These are phyloP conservation scores for Thereva unica DNA, from an alignment of 2,888 invertebrate genomes.

Conservation along the genomic window DNA sequence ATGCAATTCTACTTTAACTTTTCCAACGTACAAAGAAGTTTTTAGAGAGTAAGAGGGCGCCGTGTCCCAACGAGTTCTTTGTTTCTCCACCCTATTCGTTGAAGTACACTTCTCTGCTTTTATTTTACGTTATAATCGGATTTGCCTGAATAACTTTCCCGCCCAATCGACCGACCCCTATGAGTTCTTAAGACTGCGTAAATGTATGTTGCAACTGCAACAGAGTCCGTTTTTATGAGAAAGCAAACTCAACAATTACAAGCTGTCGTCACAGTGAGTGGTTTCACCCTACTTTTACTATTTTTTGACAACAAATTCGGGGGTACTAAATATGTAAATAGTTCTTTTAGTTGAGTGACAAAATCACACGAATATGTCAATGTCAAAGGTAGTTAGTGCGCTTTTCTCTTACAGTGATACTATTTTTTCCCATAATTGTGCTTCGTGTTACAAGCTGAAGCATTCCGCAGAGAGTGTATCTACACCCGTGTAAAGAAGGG, in stretches of 20 bases:
- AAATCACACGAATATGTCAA: slow-evolving; percentile 27
- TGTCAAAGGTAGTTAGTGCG: slow-evolving; percentile 18
- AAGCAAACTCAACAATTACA: not conserved
- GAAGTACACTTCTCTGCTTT: no score
- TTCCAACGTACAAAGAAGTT: no score
- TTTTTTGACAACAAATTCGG: slow-evolving; percentile 9
- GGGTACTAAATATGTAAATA: not conserved
- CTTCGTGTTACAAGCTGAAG: not conserved
- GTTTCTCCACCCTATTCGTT: no score
- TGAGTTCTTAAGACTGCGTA: not conserved
- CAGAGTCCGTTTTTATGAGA: slow-evolving; percentile 6
- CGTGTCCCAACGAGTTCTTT: no score
- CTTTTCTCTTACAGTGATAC: not conserved
- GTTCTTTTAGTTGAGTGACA: slow-evolving; percentile 6
- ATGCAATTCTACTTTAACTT: no score
- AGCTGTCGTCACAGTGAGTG: slow-evolving; percentile 21
- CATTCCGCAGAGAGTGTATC: not conserved
- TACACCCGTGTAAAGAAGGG: not conserved
- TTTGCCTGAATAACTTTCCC: slow-evolving; percentile 31
- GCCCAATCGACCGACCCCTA: slow-evolving; percentile 12
- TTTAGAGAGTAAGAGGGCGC: no score
- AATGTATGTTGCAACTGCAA: slow-evolving; percentile 5
- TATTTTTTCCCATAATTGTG: slow-evolving; percentile 8
- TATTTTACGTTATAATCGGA: slow-evolving; percentile 9
- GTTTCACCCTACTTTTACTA: not conserved